Evolutionary conservation across 2,888 invertebrate genomes (phyloP).

Genomic region (Polyommatus iphigenia): DNA sequence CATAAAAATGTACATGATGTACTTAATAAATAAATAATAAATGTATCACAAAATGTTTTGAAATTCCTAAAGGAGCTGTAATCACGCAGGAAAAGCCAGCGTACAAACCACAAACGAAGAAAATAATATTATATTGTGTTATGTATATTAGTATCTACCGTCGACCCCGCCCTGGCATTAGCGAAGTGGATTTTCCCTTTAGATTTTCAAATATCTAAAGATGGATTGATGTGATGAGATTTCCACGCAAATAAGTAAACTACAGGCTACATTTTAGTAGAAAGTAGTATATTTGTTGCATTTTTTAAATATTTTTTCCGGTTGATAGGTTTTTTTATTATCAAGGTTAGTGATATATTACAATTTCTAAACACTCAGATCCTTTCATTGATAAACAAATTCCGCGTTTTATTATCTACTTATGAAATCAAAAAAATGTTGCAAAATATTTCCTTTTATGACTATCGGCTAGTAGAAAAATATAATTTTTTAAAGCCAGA

Average conservation of each 20-base stretch:
- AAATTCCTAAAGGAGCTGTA: not conserved
- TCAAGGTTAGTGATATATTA: not conserved
- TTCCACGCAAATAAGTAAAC: not conserved
- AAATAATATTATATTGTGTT: not conserved
- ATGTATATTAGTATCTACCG: no score
- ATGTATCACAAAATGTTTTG: not conserved
- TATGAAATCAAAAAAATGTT: not conserved
- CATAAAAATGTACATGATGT: no score
- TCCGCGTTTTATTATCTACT: slow-evolving; percentile 13
- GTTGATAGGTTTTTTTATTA: not conserved
- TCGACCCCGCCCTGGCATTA: no score
- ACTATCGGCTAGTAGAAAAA: not conserved
- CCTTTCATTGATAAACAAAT: slow-evolving; percentile 1
- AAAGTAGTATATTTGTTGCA: not conserved
- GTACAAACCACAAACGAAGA: not conserved
- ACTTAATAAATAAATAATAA: not conserved
- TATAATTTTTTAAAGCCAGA: not conserved
- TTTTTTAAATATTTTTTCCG: not conserved
- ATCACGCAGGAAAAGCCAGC: not conserved
- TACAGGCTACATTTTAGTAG: not conserved
- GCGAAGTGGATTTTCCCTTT: no score
- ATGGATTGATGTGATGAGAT: no score
- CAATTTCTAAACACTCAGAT: not conserved
- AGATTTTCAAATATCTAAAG: no score
- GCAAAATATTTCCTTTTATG: slow-evolving; percentile 1